Evolutionary conservation across 2,797 vertebrate genomes (phyloP).

Genomic region (Rachycentron canadum): DNA sequence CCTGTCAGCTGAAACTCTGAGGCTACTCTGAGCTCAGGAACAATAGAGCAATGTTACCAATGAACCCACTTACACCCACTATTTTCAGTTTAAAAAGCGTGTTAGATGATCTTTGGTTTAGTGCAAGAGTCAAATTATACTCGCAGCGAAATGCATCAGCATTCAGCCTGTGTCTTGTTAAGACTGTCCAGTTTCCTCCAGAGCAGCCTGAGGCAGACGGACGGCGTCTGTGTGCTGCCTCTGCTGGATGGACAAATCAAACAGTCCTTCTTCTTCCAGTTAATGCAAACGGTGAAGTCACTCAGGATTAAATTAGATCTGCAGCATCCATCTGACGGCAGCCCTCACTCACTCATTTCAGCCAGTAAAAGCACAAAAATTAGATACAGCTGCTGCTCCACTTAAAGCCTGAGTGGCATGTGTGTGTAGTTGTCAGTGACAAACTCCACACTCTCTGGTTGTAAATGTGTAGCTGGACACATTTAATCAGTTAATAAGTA

Average conservation of each 20-base stretch:
- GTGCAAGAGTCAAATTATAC: neutral
- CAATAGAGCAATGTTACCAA: no score
- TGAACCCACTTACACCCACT: no score
- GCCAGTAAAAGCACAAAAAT: neutral
- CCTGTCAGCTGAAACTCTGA: no score
- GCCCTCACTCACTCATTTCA: conserved; percentile 1
- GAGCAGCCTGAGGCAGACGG: conserved; percentile 16
- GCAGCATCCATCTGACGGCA: conserved; percentile 5
- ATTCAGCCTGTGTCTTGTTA: neutral
- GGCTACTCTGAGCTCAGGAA: no score
- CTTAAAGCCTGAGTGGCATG: neutral
- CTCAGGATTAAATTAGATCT: conserved; percentile 30
- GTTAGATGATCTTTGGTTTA: no score
- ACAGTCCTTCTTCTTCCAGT: conserved; percentile 5
- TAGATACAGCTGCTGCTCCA: neutral
- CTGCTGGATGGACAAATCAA: conserved; percentile 1
- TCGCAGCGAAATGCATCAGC: no score
- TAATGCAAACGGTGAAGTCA: conserved; percentile 12
- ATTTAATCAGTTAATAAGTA: no score
- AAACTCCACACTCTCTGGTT: no score
- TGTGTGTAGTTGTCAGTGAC: neutral
- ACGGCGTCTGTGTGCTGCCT: neutral
- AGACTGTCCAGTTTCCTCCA: neutral
- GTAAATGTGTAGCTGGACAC: no score
- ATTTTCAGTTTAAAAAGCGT: no score